Base-by-base conservation (phyloP, 2,797 vertebrate species). In the Acrossocheilus fasciatus region DNA sequence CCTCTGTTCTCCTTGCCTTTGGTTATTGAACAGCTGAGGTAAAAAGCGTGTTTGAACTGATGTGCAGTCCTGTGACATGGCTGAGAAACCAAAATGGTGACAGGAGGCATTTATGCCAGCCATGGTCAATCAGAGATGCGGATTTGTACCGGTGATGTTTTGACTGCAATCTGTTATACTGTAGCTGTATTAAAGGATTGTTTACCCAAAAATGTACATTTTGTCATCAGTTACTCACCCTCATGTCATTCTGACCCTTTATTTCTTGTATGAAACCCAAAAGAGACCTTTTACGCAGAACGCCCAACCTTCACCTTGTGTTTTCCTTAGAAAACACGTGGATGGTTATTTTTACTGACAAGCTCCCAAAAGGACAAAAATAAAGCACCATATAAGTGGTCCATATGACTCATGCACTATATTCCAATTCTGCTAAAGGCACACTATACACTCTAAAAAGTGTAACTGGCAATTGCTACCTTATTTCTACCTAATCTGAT, bases 21-120 rank as follows among this genome's bases (percentile, higher is more conserved):
- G 83, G 83, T 82, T 64, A 70, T 50, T 45, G 80, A 82, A 57
- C 70, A 70, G 77, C 59, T 75, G 52, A 75, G 73, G 84, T 85
- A 79, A 81, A 86, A 74, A 69, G 47, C 12, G 72, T 23, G 72
- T 70, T 82, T 45, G 50, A 81, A 78, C 69, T 73, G 39, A 82
- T 82, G 23, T 43, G 66, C 50, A 41, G 57, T 62, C 78, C 77
- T 66, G 47, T 82, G 62, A 68, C 81, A 43, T 45, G 59, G 39
- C 77, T 84, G 76, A 66, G 34, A 85, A 85, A 45, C 47, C 66
- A 79, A 78, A 85, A 50, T 43, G 45, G 20, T 78, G 74, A 85
- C 23, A 78, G 17, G 75, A 52, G 17, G 18, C 68, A 79, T 57
- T 57, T 59, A 62, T 17, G 26, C 39, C 66, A 69, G 39, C 66